Evolutionary conservation across 2,797 vertebrate species (phyloP), one percentile per base, ranked within the genome.

Genomic region (Phataginus tricuspis): DNA sequence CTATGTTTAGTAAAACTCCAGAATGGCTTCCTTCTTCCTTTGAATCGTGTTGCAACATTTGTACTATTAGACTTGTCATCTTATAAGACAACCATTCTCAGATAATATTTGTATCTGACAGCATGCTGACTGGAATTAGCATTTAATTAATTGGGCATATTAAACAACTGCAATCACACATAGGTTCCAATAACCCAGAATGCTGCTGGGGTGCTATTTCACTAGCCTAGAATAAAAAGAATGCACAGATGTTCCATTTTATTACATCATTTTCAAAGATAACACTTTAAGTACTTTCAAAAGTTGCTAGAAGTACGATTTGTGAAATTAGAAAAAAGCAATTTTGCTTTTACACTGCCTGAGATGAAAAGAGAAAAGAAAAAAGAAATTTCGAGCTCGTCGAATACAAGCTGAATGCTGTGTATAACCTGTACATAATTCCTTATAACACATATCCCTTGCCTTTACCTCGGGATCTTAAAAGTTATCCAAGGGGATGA

Each of bases 111-210:
- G 86, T 96, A 83, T 92, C 91, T 86, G 53, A 53, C 86, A 93
- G 63, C 45, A 51, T 53, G 79, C 84, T 86, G 94, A 91, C 55
- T 90, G 64, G 42, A 90, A 92, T 97, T 83, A 86, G 88, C 53
- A 9, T 79, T 91, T 94, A 94, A 96, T 97, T 96, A 95, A 93
- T 95, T 75, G 72, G 80, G 86, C 90, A 92, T 89, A 92, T 95
- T 96, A 83, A 96, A 90, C 77, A 92, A n/a, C 64, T 96, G 82
- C 42, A 86, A 61, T 97, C 92, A 96, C 69, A 57, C 23, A 16
- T 21, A 80, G 82, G 84, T 87, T 68, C 63, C 75, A 4, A 68
- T 90, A 91, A 89, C 72, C 68, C 83, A 59, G 39, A 53, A 68
- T 42, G 27, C 63, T 96, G 45, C 85, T 69, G 69, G 72, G 49